A percentile compares a stretch with the other conserved stretches of the same genome.
phyloP scores from a whole-genome alignment of 2,113 vertebrate genomes.

The Egretta garzetta region DNA sequence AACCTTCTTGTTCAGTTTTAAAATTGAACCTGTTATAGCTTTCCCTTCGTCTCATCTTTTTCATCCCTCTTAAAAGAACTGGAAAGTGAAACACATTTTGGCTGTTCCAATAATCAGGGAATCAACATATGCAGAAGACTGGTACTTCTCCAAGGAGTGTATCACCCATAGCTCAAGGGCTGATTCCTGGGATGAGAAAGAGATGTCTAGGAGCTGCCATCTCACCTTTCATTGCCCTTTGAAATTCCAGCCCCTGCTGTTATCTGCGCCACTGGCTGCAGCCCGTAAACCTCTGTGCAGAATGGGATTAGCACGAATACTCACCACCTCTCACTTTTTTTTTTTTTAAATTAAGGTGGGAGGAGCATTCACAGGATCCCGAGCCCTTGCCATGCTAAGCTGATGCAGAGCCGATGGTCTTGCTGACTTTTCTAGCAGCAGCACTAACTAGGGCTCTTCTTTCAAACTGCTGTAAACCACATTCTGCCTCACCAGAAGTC shows the following conservation, averaged over 20 bases:
- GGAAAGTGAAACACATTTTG: background rate
- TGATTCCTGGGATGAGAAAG: background rate
- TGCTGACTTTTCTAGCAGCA: background rate
- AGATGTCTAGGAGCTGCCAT: background rate
- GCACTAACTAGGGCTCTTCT: background rate
- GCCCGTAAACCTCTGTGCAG: background rate
- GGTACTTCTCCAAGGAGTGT: background rate
- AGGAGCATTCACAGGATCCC: background rate
- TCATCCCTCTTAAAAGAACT: background rate
- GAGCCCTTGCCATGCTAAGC: background rate
- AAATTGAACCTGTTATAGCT: background rate
- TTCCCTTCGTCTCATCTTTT: background rate
- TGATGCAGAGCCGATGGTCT: background rate
- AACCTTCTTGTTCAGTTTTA: background rate
- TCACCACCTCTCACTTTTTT: background rate
- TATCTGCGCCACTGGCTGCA: background rate
- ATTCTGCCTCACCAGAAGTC: background rate
- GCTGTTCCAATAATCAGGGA: background rate
- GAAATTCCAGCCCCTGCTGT: background rate
- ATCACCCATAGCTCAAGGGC: background rate
- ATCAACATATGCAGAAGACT: background rate
- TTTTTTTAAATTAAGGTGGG: background rate
- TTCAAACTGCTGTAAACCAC: background rate
- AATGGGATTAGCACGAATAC: background rate
- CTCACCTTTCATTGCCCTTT: conserved; percentile 25